Evolutionary conservation across 1,140 invertebrate species (phyloP).

Genomic region (Ceratosolen solmsi): DNA sequence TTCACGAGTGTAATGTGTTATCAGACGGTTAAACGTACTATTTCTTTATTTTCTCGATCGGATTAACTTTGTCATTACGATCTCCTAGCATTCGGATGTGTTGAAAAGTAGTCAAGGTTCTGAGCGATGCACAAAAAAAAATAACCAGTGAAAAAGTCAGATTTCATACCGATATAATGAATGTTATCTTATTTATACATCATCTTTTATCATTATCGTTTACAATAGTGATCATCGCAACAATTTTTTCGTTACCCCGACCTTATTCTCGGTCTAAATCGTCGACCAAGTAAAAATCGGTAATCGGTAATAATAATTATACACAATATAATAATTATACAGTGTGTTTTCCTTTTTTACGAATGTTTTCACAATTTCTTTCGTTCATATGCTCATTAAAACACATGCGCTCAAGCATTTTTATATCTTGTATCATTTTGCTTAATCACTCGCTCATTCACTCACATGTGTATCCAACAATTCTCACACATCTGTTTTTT

Average conservation of each 20-base stretch:
- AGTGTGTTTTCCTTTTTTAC: conserved; percentile 52
- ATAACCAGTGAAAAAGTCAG: conserved; percentile 67
- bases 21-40: conserved; percentile 26
- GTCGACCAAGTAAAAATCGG: conserved; percentile 51
- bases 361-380: conserved; percentile 50
- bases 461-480: conserved; percentile 14
- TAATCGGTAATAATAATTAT: conserved; percentile 65
- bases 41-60: conserved; percentile 16
- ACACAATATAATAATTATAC: conserved; percentile 69
- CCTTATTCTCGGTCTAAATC: conserved; percentile 34
- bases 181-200: conserved; percentile 71
- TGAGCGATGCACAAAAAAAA: conserved; percentile 61
- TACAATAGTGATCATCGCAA: conserved; percentile 61
- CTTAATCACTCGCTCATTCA: conserved; percentile 50
- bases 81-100: conserved; percentile 28
- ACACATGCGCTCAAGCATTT: conserved; percentile 51
- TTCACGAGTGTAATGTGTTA: conserved; percentile 15
- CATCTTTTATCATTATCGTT: conserved; percentile 65
- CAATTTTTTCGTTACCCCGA: conserved; percentile 62
- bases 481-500: conserved; percentile 37
- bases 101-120: conserved; percentile 50
- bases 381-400: conserved; percentile 48
- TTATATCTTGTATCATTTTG: conserved; percentile 49
- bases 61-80: conserved; percentile 51
- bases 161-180: conserved; percentile 71